Evolutionary conservation across 2,113 vertebrate species (phyloP).

Genomic region (Ochotona princeps): DNA sequence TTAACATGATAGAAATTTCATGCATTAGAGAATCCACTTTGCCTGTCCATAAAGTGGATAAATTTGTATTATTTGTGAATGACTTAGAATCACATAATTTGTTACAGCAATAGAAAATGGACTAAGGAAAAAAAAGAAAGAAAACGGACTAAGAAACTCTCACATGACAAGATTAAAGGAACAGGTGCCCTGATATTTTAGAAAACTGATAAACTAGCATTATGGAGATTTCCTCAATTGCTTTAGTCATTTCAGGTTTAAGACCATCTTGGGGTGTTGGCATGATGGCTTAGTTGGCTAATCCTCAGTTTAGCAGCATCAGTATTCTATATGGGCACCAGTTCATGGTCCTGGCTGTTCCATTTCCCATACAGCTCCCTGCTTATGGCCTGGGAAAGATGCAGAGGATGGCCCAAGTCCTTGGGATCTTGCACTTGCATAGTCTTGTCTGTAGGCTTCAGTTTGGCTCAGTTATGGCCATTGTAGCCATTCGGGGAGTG

Average conservation of each 20-base stretch:
- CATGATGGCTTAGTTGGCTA: no score
- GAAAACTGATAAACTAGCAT: neutral
- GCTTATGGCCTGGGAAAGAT: no score
- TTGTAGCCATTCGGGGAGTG: no score
- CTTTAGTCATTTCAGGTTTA: neutral
- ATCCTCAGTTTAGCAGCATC: no score
- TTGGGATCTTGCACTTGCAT: no score
- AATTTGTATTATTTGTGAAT: neutral
- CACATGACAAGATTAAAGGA: neutral
- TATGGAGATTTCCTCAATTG: neutral
- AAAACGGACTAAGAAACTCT: neutral
- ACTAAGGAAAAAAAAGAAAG: neutral
- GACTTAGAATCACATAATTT: neutral
- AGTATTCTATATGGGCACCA: no score
- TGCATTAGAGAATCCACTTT: neutral
- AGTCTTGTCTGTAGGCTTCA: no score
- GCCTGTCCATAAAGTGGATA: neutral
- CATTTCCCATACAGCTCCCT: no score
- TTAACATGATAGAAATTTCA: slow-evolving; percentile 11
- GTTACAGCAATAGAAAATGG: neutral
- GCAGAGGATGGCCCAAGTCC: no score
- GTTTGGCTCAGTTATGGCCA: no score
- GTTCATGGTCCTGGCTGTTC: no score
- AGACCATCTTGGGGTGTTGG: neutral
- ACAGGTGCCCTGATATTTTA: slow-evolving; percentile 1